A percentile compares a stretch with the other conserved stretches of the same genome.
Conservation (phyloP, 2,113 vertebrate genomes). For the Labeo catla region DNA sequence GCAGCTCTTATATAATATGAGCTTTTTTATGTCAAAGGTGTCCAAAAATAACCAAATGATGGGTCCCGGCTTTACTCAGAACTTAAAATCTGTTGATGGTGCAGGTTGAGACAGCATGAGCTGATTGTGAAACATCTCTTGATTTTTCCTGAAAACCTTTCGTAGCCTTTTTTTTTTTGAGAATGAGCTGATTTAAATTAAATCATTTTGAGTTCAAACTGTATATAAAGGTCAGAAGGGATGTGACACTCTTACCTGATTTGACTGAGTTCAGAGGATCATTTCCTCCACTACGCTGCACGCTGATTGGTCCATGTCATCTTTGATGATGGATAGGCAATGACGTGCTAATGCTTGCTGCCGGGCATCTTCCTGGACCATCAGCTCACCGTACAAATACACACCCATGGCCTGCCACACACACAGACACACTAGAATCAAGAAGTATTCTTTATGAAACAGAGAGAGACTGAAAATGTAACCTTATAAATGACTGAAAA, state of each 20-base stretch:
- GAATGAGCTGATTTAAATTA: background rate
- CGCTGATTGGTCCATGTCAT: slow-evolving; percentile 86
- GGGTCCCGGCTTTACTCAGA: background rate
- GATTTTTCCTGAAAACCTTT: slow-evolving; percentile 11
- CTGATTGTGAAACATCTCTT: background rate
- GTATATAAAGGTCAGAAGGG: background rate
- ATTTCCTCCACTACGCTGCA: slow-evolving; percentile 90
- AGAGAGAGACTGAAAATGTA: background rate
- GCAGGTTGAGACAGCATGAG: slow-evolving; percentile 12
- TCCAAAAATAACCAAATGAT: slow-evolving; percentile 20
- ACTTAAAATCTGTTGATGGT: slow-evolving; percentile 21
- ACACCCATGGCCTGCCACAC: slow-evolving; percentile 90
- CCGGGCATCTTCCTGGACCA: slow-evolving; percentile 87
- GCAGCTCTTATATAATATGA: background rate
- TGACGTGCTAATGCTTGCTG: slow-evolving; percentile 87
- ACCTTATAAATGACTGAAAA: background rate
- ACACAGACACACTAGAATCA: slow-evolving; percentile 35
- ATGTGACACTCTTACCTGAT: slow-evolving; percentile 18
- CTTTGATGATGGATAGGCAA: slow-evolving; percentile 82
- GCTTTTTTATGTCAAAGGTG: background rate
- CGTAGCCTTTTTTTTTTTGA: background rate
- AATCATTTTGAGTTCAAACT: background rate
- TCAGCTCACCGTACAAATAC: slow-evolving; percentile 96
- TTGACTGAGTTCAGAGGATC: slow-evolving; percentile 85
- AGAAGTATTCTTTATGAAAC: background rate